These are phyloP conservation scores for Brachystomella parvula DNA, from an alignment of 1,140 invertebrate genomes.

Conservation along the genomic window DNA sequence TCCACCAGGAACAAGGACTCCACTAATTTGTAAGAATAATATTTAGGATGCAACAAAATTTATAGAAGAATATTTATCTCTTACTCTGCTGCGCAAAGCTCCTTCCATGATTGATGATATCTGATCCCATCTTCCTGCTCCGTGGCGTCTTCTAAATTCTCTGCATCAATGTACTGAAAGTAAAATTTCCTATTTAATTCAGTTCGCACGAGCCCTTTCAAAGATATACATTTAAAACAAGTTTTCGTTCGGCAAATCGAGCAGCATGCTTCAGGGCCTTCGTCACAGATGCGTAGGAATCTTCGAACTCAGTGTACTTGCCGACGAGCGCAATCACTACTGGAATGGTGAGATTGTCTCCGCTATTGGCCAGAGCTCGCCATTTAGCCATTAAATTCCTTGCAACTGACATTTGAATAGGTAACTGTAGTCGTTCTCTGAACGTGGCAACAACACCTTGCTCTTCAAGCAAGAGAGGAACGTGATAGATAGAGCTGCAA, in stretches of 20 bases:
- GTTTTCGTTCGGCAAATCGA: slow-evolving; percentile 69
- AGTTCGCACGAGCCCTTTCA: not conserved
- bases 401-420: slow-evolving; percentile 56
- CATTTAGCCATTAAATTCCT: slow-evolving; percentile 77
- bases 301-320: slow-evolving; percentile 93
- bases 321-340: slow-evolving; percentile 94
- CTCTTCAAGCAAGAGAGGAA: slow-evolving; percentile 84
- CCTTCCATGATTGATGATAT: slow-evolving; percentile 91
- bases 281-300: slow-evolving; percentile 92
- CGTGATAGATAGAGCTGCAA: slow-evolving; percentile 87
- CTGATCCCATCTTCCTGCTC: slow-evolving; percentile 64
- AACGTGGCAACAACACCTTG: slow-evolving; percentile 84
- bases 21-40: slow-evolving; percentile 49
- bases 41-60: not conserved
- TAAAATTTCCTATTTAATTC: not conserved
- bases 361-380: slow-evolving; percentile 75
- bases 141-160: slow-evolving; percentile 56
- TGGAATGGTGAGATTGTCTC: slow-evolving; percentile 57
- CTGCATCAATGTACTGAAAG: slow-evolving; percentile 67
- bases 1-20: slow-evolving; percentile 92
- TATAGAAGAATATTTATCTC: slow-evolving; percentile 39
- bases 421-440: slow-evolving; percentile 69
- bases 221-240: slow-evolving; percentile 61
- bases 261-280: slow-evolving; percentile 92
- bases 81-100: slow-evolving; percentile 79